These are phyloP conservation scores for Uropetala carovei DNA, from an alignment of 2,888 invertebrate genomes.

Conservation along the genomic window DNA sequence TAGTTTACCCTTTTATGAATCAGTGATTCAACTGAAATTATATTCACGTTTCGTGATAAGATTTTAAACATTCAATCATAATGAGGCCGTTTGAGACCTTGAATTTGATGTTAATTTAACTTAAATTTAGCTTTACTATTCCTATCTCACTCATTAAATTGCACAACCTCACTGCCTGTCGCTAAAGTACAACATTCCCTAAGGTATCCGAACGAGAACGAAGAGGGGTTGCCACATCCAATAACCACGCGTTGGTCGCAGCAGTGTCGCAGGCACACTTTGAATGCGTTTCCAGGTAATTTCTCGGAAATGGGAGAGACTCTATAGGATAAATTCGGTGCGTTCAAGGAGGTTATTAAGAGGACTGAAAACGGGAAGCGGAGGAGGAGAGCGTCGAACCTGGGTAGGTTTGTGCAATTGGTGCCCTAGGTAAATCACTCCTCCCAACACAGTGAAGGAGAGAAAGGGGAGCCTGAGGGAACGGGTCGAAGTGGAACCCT, in stretches of 20 bases:
- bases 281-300: not conserved
- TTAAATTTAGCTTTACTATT: no score
- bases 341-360: not conserved
- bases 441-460: not conserved
- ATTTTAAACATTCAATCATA: no score
- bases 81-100: no score
- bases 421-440: not conserved
- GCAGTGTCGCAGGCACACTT: not conserved
- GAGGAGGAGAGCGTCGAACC: not conserved
- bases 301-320: not conserved
- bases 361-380: not conserved
- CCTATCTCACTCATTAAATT: no score
- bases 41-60: no score
- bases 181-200: not conserved
- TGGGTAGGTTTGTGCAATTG: not conserved
- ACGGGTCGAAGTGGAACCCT: not conserved
- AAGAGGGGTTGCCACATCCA: not conserved
- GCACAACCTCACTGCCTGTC: not conserved
- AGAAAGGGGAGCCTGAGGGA: not conserved
- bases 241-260: not conserved
- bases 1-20: no score
- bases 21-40: no score
- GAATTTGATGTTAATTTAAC: no score
- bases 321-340: not conserved
- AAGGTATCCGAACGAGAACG: not conserved